Percentiles rank a stretch among this genome's conserved stretches.
Conservation (phyloP, 2,888 invertebrate species). For the Pristionchus entomophagus region DNA sequence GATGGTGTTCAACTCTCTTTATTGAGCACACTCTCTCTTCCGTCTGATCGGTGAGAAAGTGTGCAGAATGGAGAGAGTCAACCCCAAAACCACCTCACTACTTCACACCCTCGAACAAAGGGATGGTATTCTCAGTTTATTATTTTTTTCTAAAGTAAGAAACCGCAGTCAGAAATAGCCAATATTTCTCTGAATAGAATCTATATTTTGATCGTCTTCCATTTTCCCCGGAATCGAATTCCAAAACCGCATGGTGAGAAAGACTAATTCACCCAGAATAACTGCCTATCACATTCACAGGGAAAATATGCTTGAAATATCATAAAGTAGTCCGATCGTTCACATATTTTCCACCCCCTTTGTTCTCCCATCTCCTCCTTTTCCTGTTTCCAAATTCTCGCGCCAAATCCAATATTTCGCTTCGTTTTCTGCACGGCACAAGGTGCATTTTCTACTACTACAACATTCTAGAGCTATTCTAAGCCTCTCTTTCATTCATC, state of each 20-base stretch:
- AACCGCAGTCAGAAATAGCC: not conserved
- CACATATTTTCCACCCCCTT: not conserved
- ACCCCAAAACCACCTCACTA: not conserved
- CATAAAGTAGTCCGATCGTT: not conserved
- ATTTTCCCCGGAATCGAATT: no score
- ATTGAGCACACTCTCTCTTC: no score
- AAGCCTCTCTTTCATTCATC: not conserved
- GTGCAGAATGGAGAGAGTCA: no score
- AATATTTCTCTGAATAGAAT: not conserved
- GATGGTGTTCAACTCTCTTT: not conserved
- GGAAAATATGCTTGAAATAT: not conserved
- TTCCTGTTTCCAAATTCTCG: not conserved
- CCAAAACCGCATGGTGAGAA: no score
- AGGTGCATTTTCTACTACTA: not conserved
- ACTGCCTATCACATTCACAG: not conserved
- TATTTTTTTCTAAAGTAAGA: not conserved
- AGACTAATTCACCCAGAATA: not conserved
- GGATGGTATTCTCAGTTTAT: not conserved
- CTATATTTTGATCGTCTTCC: not conserved
- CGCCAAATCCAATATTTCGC: slow-evolving; percentile 32
- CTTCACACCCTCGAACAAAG: not conserved
- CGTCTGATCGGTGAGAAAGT: no score
- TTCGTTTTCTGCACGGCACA: not conserved
- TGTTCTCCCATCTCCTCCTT: not conserved
- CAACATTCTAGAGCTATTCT: not conserved